Evolutionary conservation across 2,113 vertebrate species (phyloP).

Genomic region (Scytalopus superciliaris): DNA sequence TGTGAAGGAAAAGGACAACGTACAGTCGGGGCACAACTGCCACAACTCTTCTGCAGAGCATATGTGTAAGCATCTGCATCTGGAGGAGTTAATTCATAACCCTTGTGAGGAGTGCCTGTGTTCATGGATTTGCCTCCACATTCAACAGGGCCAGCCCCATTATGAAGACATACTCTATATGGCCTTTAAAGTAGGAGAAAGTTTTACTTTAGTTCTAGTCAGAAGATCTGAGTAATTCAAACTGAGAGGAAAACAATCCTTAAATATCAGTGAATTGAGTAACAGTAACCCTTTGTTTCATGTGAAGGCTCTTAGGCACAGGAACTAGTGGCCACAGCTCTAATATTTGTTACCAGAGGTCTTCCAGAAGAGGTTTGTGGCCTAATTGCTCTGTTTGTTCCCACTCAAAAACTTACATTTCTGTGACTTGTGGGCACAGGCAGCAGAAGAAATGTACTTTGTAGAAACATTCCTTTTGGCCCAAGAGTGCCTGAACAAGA

Average conservation of each 20-base stretch:
- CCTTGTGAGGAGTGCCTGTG: background rate
- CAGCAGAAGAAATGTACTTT: background rate
- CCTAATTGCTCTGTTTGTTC: background rate
- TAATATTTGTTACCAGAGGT: background rate
- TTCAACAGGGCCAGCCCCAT: background rate
- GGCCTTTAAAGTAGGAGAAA: background rate
- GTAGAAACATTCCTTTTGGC: background rate
- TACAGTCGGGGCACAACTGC: background rate
- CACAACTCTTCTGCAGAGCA: background rate
- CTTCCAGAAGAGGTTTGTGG: background rate
- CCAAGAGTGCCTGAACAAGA: background rate
- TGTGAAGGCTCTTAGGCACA: accelerated
- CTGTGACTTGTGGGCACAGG: background rate
- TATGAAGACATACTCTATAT: background rate
- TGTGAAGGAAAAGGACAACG: background rate
- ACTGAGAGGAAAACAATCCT: background rate
- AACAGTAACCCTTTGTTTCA: background rate
- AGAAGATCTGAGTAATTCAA: background rate
- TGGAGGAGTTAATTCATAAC: background rate
- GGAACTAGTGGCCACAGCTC: background rate
- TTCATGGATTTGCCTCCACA: background rate
- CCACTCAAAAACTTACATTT: background rate
- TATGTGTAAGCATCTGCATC: accelerated
- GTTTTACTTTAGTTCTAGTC: background rate
- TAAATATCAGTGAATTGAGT: background rate